Evolutionary conservation across 1,140 invertebrate species (phyloP).

Genomic region (Brachionus asplanchnoidis): DNA sequence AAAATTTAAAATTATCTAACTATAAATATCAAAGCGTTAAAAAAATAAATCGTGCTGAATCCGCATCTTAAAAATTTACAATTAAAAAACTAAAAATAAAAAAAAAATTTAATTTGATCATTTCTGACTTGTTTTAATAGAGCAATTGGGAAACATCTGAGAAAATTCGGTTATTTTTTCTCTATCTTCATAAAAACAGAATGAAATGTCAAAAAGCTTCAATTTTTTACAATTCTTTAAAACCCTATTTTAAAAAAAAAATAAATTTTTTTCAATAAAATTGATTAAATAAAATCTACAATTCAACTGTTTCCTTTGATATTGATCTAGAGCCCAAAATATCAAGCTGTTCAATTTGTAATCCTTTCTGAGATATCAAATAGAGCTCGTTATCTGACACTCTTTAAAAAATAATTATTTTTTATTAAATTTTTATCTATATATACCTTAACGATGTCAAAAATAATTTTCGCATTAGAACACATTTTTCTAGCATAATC

Average conservation of each 20-base stretch:
- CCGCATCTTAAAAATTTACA: background rate
- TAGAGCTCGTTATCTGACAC: background rate
- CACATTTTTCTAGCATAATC: background rate
- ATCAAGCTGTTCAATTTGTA: constrained; percentile 10
- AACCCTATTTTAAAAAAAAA: background rate
- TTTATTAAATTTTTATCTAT: background rate
- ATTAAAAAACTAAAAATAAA: background rate
- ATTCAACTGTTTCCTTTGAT: background rate
- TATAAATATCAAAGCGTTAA: background rate
- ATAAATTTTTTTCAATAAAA: background rate
- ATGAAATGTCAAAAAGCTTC: constrained; percentile 27
- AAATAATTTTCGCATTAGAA: background rate
- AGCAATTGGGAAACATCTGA: background rate
- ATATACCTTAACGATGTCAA: constrained; percentile 17
- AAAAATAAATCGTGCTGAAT: background rate
- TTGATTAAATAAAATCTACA: background rate
- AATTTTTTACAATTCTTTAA: background rate
- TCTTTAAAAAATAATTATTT: background rate
- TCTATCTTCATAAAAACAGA: background rate
- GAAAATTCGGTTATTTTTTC: background rate
- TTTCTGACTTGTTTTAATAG: constrained; percentile 26
- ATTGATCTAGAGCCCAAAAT: constrained; percentile 20
- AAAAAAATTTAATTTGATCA: background rate
- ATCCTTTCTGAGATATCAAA: background rate
- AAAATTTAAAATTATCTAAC: background rate